Evolutionary conservation across 1,140 invertebrate species (phyloP).

Genomic region (Aporrectodea caliginosa): DNA sequence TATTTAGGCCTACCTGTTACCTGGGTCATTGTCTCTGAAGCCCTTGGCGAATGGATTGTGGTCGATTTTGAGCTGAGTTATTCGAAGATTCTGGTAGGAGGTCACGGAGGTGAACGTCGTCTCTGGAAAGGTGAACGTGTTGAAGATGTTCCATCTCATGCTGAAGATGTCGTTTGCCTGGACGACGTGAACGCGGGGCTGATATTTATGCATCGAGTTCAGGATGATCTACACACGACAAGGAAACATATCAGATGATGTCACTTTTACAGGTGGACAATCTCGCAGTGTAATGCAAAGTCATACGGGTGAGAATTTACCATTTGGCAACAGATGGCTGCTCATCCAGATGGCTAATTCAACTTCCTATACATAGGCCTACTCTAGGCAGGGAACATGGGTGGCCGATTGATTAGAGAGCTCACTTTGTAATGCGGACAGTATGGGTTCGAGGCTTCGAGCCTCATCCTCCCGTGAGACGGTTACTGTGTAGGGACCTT

Average conservation of each 20-base stretch:
- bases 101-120: slow-evolving; percentile 98
- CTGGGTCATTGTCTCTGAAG: slow-evolving; percentile 89
- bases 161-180: slow-evolving; percentile 57
- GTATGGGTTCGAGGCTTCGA: too few species aligned
- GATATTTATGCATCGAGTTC: slow-evolving; percentile 98
- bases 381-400: too few species aligned
- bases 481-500: too few species aligned
- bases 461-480: too few species aligned
- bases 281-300: background rate
- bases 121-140: slow-evolving; percentile 91
- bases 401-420: too few species aligned
- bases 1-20: too few species aligned
- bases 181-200: slow-evolving; percentile 85
- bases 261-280: background rate
- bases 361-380: too few species aligned
- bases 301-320: background rate
- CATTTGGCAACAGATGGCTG: background rate
- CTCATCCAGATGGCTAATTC: background rate
- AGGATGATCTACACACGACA: slow-evolving; percentile 73
- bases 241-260: background rate
- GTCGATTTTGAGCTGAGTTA: slow-evolving; percentile 91
- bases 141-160: slow-evolving; percentile 76
- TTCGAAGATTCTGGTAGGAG: slow-evolving; percentile 95
- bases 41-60: slow-evolving; percentile 94
- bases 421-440: too few species aligned